Conservation (phyloP, 2,113 vertebrate species). For the Paracyprichromis sp. region DNA sequence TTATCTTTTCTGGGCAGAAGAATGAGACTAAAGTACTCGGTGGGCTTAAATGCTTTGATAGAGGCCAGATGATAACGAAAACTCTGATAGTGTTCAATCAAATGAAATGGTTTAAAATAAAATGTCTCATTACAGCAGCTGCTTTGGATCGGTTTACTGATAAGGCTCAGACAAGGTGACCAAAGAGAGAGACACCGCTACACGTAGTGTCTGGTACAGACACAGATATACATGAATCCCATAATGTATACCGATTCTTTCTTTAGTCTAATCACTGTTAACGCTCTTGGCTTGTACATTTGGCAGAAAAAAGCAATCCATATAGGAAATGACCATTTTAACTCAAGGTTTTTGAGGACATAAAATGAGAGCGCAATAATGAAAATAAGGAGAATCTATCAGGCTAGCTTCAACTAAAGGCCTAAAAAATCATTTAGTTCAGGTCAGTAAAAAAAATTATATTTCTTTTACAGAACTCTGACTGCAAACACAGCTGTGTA, state of each 20-base stretch:
- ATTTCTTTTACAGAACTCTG: not conserved
- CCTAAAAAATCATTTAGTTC: not conserved
- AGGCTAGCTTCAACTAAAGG: not conserved
- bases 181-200: not conserved
- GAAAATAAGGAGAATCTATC: not conserved
- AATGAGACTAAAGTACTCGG: slow-evolving; percentile 11
- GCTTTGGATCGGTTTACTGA: slow-evolving; percentile 17
- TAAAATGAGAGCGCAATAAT: not conserved
- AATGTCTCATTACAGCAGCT: slow-evolving; percentile 7
- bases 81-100: slow-evolving; percentile 39
- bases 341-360: not conserved
- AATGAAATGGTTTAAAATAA: slow-evolving; percentile 34
- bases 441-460: not conserved
- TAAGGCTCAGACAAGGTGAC: not conserved
- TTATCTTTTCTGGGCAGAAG: slow-evolving; percentile 32
- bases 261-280: not conserved
- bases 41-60: slow-evolving; percentile 24
- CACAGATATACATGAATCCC: not conserved
- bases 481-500: not conserved
- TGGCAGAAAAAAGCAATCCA: not conserved
- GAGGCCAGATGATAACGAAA: slow-evolving; percentile 7
- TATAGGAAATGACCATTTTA: not conserved
- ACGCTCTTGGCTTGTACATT: not conserved
- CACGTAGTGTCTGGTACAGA: not conserved
- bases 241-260: not conserved